Conservation (phyloP, 1,140 invertebrate species). For the Achatina immaculata region DNA sequence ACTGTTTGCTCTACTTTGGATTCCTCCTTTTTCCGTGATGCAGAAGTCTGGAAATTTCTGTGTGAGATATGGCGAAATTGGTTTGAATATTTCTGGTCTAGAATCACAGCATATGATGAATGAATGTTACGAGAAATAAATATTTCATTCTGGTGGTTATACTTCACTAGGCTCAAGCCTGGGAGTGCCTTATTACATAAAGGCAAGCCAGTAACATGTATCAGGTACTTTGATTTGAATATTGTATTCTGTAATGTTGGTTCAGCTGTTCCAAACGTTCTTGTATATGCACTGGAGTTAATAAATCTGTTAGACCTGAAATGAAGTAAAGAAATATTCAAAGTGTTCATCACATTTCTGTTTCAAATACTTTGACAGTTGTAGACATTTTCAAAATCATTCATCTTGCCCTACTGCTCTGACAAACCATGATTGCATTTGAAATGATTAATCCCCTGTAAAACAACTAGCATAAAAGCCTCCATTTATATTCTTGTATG, state of each 20-base stretch:
- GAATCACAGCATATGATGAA: neutral
- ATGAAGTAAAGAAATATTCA: neutral
- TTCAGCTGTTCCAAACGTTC: neutral
- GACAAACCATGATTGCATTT: no score
- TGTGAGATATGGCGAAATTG: neutral
- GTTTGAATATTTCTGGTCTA: constrained; percentile 19
- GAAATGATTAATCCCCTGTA: no score
- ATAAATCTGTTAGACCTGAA: neutral
- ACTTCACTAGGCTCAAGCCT: neutral
- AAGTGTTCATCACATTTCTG: no score
- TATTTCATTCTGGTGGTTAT: neutral
- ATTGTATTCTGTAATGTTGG: neutral
- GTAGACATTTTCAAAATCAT: no score
- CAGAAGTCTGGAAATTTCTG: constrained; percentile 35
- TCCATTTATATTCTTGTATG: no score
- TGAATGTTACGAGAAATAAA: neutral
- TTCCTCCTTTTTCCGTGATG: constrained; percentile 55
- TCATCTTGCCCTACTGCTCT: no score
- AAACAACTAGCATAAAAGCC: no score
- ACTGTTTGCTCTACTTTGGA: constrained; percentile 66
- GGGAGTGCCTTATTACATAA: neutral
- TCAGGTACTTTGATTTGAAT: constrained; percentile 33
- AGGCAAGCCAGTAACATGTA: neutral
- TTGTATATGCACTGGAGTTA: neutral
- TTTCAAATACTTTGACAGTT: no score